Evolutionary conservation across 2,797 vertebrate species (phyloP).

Genomic region (Microctenopoma steveboyesi): DNA sequence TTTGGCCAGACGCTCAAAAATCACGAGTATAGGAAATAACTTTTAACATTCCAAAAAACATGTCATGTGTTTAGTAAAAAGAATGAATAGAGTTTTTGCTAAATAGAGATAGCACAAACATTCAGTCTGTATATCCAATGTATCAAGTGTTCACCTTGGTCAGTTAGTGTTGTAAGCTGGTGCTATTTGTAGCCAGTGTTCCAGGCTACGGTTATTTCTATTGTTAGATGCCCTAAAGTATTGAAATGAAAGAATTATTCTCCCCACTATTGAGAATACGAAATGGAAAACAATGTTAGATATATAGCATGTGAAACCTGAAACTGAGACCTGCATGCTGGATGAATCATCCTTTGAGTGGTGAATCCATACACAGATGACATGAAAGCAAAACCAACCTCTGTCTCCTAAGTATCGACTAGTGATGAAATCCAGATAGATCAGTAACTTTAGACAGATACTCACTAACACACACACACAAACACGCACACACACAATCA

Average conservation of each 20-base stretch:
- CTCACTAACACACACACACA: background rate
- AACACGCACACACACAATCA: constrained; percentile 4
- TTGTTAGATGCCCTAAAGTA: background rate
- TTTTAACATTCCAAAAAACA: background rate
- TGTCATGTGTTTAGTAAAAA: background rate
- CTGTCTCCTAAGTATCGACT: constrained; percentile 42
- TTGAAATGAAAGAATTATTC: background rate
- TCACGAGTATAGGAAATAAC: background rate
- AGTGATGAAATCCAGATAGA: constrained; percentile 43
- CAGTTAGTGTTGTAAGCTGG: background rate
- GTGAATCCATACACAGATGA: constrained; percentile 27
- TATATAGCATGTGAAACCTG: constrained; percentile 1
- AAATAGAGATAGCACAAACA: constrained; percentile 6
- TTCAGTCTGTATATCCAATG: background rate
- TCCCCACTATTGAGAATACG: background rate
- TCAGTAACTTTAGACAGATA: constrained; percentile 28
- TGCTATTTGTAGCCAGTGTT: background rate
- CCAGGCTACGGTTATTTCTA: constrained; percentile 5
- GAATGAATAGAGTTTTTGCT: background rate
- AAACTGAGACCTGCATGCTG: constrained; percentile 13
- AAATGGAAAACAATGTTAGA: constrained; percentile 2
- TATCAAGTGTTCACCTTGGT: background rate
- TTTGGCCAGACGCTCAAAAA: background rate
- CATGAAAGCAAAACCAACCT: constrained; percentile 32
- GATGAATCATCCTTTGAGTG: constrained; percentile 27